Conservation (phyloP, 2,888 invertebrate genomes). For the Hedychridium roseum region DNA sequence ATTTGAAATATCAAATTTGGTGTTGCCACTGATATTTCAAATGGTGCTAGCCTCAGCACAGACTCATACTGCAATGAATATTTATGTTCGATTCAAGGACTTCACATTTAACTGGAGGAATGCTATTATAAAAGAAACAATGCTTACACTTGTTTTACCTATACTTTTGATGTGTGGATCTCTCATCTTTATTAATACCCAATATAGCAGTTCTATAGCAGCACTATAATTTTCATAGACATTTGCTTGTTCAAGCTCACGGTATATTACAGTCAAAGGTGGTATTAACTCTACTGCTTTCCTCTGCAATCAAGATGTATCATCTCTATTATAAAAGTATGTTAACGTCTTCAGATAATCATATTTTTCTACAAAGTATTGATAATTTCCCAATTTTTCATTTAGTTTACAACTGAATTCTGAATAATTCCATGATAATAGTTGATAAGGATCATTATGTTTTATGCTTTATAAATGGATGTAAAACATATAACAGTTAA, state of each 20-base stretch:
- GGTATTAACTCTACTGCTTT: conserved; percentile 69
- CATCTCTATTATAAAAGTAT: neutral
- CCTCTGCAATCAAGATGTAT: conserved; percentile 61
- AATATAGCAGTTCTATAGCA: conserved; percentile 72
- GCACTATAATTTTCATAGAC: conserved; percentile 63
- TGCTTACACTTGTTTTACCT: conserved; percentile 66
- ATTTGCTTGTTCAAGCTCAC: conserved; percentile 63
- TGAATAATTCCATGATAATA: no score
- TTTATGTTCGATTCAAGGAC: neutral
- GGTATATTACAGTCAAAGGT: conserved; percentile 66
- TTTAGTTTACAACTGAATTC: no score
- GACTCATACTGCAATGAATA: conserved; percentile 66
- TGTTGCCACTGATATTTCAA: conserved; percentile 61
- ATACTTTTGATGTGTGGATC: conserved; percentile 71
- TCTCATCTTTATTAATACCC: conserved; percentile 71
- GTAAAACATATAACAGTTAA: no score
- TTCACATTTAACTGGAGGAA: no score
- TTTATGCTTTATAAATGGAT: no score
- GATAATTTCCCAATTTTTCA: no score
- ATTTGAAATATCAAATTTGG: conserved; percentile 79
- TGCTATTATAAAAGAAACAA: no score
- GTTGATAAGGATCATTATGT: no score
- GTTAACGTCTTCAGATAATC: no score
- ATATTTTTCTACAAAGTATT: no score
- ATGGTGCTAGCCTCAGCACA: conserved; percentile 67